A percentile compares a stretch with the other conserved stretches of the same genome.
Conservation (phyloP, 2,797 vertebrate species). For the Bradypodion pumilum region DNA sequence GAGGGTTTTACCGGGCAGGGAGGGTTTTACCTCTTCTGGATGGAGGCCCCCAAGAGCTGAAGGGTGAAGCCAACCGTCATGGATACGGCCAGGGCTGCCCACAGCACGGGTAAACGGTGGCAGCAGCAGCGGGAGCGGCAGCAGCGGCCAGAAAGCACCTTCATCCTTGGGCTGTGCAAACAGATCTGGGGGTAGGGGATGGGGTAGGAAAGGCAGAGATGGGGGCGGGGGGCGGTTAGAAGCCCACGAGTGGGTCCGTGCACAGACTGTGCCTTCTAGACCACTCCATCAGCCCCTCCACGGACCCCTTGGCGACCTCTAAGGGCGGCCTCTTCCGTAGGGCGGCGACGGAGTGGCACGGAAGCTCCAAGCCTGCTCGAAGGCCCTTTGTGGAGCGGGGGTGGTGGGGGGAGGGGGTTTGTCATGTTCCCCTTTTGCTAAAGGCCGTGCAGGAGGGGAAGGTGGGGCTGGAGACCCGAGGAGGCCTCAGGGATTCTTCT, state of each 20-base stretch:
- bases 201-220: not conserved
- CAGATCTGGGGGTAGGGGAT: fast-evolving
- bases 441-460: too few species aligned
- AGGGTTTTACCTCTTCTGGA: conserved; percentile 83
- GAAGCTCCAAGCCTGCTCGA: too few species aligned
- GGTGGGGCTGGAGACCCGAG: too few species aligned
- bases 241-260: not conserved
- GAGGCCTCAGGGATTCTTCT: too few species aligned
- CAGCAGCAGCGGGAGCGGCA: conserved; percentile 39
- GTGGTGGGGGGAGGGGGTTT: too few species aligned
- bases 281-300: too few species aligned
- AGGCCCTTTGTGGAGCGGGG: too few species aligned
- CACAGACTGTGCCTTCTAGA: too few species aligned
- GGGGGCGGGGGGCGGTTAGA: not conserved
- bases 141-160: not conserved
- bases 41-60: conserved; percentile 85
- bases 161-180: conserved; percentile 42
- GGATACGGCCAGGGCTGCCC: conserved; percentile 80
- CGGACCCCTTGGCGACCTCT: too few species aligned
- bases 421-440: too few species aligned
- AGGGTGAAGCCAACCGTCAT: conserved; percentile 84
- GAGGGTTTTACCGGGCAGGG: conserved; percentile 64
- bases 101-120: conserved; percentile 54
- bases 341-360: too few species aligned
- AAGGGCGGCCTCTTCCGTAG: too few species aligned